Evolutionary conservation across 2,797 vertebrate species (phyloP).

Genomic region (Onychomys torridus): DNA sequence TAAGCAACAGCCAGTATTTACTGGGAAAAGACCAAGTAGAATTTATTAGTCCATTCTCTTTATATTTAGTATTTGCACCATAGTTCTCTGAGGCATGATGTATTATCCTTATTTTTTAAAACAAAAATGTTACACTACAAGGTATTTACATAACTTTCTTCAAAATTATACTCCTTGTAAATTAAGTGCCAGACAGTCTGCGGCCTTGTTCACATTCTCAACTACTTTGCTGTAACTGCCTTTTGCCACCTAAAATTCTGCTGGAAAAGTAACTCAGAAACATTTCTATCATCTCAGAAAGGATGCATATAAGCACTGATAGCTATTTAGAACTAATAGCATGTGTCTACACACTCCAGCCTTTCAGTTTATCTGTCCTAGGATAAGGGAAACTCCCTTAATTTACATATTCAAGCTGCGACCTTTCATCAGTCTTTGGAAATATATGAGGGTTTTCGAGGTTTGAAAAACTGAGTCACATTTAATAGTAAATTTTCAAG

Average conservation of each 20-base stretch:
- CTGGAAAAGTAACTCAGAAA: background rate
- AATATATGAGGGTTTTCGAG: background rate
- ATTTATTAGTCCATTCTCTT: slow-evolving; percentile 17
- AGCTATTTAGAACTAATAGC: background rate
- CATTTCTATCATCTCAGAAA: background rate
- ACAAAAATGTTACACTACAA: background rate
- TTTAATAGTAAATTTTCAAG: background rate
- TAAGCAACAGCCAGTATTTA: slow-evolving; percentile 27
- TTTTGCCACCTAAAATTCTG: background rate
- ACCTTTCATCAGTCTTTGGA: background rate
- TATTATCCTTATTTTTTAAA: slow-evolving; percentile 49
- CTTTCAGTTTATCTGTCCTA: background rate
- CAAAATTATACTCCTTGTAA: background rate
- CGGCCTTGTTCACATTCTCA: background rate
- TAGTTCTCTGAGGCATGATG: background rate
- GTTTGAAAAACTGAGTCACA: background rate
- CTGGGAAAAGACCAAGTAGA: background rate
- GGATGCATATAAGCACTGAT: background rate
- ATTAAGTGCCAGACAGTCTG: background rate
- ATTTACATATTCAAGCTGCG: background rate
- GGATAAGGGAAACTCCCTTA: background rate
- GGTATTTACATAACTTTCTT: slow-evolving; percentile 3
- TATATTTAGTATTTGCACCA: slow-evolving; percentile 9
- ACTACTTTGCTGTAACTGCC: background rate
- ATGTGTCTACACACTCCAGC: background rate